These are phyloP conservation scores for Lacerta bilineata DNA, from an alignment of 2,797 vertebrate species.

Conservation along the genomic window DNA sequence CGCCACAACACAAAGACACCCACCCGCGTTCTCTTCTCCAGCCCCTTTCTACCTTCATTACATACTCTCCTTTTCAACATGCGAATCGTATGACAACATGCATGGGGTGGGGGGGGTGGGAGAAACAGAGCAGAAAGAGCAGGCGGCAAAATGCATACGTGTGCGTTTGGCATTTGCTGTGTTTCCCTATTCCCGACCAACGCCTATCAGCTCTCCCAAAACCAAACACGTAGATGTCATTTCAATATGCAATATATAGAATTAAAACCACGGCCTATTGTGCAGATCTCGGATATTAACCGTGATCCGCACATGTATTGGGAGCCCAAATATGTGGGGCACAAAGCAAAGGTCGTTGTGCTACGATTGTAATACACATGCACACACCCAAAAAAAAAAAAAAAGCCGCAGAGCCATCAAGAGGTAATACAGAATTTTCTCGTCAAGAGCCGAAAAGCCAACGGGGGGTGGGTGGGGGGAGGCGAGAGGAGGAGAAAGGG, in stretches of 20 bases:
- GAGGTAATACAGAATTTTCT: constrained; percentile 81
- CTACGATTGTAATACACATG: constrained; percentile 79
- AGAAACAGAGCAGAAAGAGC: constrained; percentile 65
- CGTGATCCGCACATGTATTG: constrained; percentile 55
- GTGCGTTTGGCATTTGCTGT: constrained; percentile 65
- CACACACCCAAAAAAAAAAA: constrained; percentile 30
- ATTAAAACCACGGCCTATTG: constrained; percentile 61
- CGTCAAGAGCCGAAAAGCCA: constrained; percentile 75
- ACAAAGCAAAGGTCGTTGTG: constrained; percentile 80
- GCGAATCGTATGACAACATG: constrained; percentile 74
- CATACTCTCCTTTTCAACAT: constrained; percentile 68
- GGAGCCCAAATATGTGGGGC: constrained; percentile 73
- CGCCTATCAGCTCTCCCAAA: constrained; percentile 48
- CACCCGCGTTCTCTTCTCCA: constrained; percentile 44
- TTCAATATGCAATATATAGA: constrained; percentile 20
- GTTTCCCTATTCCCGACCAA: constrained; percentile 61
- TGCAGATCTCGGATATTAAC: constrained; percentile 49
- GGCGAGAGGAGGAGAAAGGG: constrained; percentile 52
- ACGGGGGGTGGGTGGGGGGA: constrained; percentile 56
- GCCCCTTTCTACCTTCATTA: constrained; percentile 53
- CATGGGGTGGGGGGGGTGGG: background rate
- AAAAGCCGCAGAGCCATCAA: constrained; percentile 83
- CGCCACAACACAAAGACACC: constrained; percentile 47
- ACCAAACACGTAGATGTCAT: background rate
- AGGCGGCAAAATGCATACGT: constrained; percentile 65